Percentiles rank a stretch among this genome's conserved stretches.
phyloP scores from a whole-genome alignment of 2,113 vertebrate genomes.

The Sisor rabdophorus region DNA sequence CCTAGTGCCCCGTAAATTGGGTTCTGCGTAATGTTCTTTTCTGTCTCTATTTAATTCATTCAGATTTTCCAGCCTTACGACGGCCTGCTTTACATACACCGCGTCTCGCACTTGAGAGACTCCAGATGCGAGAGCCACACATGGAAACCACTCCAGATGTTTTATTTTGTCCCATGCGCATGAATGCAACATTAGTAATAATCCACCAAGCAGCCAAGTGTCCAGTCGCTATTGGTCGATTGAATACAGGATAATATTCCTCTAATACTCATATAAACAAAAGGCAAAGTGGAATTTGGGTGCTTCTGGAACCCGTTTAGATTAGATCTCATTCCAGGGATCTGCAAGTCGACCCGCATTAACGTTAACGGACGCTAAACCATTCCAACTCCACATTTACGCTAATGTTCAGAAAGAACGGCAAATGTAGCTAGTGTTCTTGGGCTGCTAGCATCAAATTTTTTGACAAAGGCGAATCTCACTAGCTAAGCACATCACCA shows the following conservation, averaged over 20 bases:
- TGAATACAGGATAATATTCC: constrained; percentile 11
- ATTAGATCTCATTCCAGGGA: neutral
- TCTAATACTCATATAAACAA: neutral
- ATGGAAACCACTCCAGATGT: constrained; percentile 24
- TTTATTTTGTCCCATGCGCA: constrained; percentile 17
- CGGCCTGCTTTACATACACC: constrained; percentile 23
- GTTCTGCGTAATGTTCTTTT: constrained; percentile 11
- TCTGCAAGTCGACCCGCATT: neutral
- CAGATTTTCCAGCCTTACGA: constrained; percentile 14
- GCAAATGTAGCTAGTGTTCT: neutral
- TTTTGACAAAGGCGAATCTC: neutral
- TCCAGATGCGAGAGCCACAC: constrained; percentile 24
- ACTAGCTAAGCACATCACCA: neutral
- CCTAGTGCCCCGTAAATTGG: neutral
- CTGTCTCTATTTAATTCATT: constrained; percentile 18
- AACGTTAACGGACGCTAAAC: neutral
- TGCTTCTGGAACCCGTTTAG: neutral
- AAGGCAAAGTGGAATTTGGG: neutral
- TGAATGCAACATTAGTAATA: constrained; percentile 35
- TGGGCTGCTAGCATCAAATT: neutral
- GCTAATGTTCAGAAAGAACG: neutral
- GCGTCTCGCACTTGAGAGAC: constrained; percentile 8
- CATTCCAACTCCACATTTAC: neutral
- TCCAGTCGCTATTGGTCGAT: constrained; percentile 16
- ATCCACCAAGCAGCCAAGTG: constrained; percentile 24